Evolutionary conservation across 2,113 vertebrate genomes (phyloP).

Genomic region (Ctenomys sociabilis): DNA sequence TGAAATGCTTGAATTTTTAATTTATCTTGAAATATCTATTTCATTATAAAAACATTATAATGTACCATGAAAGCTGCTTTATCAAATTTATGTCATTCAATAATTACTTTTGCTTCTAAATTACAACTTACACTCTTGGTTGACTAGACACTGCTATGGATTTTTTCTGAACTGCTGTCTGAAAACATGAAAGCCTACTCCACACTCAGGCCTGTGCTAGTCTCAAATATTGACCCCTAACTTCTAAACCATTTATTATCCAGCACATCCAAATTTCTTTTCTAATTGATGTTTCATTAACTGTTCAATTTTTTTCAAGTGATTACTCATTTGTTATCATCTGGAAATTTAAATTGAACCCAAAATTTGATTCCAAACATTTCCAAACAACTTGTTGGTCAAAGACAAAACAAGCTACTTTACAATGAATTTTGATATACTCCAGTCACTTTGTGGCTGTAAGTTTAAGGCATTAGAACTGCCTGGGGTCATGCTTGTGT

Average conservation of each 20-base stretch:
- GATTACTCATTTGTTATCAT: slow-evolving; percentile 2
- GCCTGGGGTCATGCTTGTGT: not conserved
- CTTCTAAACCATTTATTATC: not conserved
- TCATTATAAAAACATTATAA: slow-evolving; percentile 59
- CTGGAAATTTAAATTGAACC: slow-evolving; percentile 15
- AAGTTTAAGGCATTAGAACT: not conserved
- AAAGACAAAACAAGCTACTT: not conserved
- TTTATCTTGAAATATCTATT: slow-evolving; percentile 48
- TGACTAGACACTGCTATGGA: not conserved
- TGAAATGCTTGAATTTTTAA: not conserved
- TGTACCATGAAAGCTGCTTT: slow-evolving; percentile 1
- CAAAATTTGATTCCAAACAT: too few relatives aligned
- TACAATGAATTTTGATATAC: not conserved
- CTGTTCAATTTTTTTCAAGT: not conserved
- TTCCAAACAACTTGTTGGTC: not conserved
- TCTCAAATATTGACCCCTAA: not conserved
- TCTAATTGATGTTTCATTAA: not conserved
- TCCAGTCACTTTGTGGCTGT: not conserved
- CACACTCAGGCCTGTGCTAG: fast-evolving
- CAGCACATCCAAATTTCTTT: not conserved
- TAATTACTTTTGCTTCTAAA: slow-evolving; percentile 25
- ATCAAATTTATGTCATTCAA: not conserved
- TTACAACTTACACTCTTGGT: not conserved
- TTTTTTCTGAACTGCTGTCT: not conserved
- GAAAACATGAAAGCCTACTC: not conserved